These are phyloP conservation scores for Toxonevra muliebris DNA, from an alignment of 2,888 invertebrate genomes.

Conservation along the genomic window DNA sequence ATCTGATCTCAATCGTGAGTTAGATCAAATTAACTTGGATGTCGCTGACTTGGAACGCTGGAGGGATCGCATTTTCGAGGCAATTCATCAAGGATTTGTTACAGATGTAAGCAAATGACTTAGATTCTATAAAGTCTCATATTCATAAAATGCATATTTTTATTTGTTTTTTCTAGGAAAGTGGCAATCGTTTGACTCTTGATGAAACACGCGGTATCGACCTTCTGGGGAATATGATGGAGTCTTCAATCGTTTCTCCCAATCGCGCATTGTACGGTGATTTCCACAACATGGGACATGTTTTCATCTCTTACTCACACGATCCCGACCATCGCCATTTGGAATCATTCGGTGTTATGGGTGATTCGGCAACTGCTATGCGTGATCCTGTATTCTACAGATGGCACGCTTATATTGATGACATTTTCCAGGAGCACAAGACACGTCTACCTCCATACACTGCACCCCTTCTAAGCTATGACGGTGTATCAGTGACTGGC, in stretches of 20 bases:
- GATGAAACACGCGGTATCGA: constrained; percentile 80
- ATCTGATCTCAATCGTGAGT: constrained; percentile 73
- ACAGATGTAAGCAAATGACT: constrained; percentile 65
- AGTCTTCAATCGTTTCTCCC: constrained; percentile 75
- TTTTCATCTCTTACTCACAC: constrained; percentile 79
- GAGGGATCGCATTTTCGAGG: constrained; percentile 77
- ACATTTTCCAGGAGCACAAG: constrained; percentile 81
- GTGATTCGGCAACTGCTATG: constrained; percentile 86
- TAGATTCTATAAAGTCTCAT: not conserved
- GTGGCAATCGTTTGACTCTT: constrained; percentile 69
- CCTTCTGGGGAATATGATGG: constrained; percentile 81
- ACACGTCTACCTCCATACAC: constrained; percentile 74
- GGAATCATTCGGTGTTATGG: constrained; percentile 85
- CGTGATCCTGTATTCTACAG: constrained; percentile 87
- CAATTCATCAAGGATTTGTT: constrained; percentile 73
- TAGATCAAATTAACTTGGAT: constrained; percentile 74
- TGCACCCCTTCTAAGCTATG: constrained; percentile 53
- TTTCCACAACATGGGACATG: constrained; percentile 84
- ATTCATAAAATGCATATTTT: constrained; percentile 5
- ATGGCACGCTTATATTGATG: constrained; percentile 83
- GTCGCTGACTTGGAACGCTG: constrained; percentile 78
- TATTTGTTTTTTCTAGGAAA: constrained; percentile 64
- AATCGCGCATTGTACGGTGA: constrained; percentile 80
- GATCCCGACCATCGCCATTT: constrained; percentile 78
- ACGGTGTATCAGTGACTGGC: constrained; percentile 70